phyloP scores from a whole-genome alignment of 2,113 vertebrate species.

The Natator depressus region DNA sequence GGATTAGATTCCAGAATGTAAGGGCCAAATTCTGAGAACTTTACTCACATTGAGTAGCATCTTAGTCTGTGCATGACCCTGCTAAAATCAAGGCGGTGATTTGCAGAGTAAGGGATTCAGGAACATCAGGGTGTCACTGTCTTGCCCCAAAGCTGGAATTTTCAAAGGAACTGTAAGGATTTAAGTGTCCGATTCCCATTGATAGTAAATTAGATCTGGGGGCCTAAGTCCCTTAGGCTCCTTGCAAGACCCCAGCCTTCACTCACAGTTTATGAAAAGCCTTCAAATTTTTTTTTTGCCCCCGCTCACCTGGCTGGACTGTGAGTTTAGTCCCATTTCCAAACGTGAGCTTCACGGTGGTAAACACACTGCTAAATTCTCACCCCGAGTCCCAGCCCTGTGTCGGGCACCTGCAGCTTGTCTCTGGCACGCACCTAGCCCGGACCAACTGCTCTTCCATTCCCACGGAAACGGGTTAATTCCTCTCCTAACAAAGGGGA shows the following conservation, averaged over 20 bases:
- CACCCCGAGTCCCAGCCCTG: no score
- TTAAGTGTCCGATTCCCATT: background rate
- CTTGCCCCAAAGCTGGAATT: background rate
- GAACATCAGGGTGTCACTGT: background rate
- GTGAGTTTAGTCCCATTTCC: conserved; percentile 22
- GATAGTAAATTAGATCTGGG: background rate
- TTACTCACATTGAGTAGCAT: background rate
- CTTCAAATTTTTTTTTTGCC: background rate
- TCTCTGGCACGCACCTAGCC: no score
- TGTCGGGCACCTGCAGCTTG: no score
- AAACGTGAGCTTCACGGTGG: background rate
- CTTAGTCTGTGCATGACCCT: background rate
- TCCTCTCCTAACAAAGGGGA: no score
- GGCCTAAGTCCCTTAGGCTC: background rate
- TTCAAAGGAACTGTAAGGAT: background rate
- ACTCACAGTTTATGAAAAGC: background rate
- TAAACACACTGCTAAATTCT: no score
- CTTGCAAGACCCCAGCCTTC: background rate
- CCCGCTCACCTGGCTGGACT: conserved; percentile 29
- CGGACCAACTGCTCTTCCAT: no score
- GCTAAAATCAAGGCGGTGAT: background rate
- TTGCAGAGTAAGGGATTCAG: background rate
- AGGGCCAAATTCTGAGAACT: background rate
- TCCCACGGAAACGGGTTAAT: no score
- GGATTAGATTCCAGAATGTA: background rate